Percentiles rank a stretch among this genome's conserved stretches.
Conservation (phyloP, 2,888 invertebrate genomes). For the Crossocerus cetratus region DNA sequence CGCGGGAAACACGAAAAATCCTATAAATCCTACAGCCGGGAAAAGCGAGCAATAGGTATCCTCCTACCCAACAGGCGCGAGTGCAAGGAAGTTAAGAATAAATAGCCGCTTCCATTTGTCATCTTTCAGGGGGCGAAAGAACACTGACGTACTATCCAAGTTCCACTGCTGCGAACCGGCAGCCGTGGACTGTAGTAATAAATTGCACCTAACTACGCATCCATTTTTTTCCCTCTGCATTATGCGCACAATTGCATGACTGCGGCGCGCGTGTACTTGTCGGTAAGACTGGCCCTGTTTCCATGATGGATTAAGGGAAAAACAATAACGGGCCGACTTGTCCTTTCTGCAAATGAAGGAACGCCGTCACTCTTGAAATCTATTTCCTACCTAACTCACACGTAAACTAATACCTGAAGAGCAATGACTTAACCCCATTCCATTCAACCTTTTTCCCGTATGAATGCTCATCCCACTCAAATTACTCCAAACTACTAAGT, state of each 20-base stretch:
- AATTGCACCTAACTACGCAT: background rate
- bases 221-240: conserved; percentile 10
- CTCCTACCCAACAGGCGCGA: background rate
- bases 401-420: conserved; percentile 54
- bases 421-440: conserved; percentile 61
- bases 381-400: conserved; percentile 50
- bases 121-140: background rate
- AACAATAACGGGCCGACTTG: conserved; percentile 43
- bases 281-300: conserved; percentile 5
- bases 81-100: background rate
- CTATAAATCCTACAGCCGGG: too few relatives aligned
- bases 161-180: too few relatives aligned
- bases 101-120: background rate
- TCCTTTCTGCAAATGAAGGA: background rate
- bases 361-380: conserved; percentile 7
- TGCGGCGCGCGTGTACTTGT: background rate
- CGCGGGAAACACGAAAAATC: too few relatives aligned
- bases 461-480: conserved; percentile 24
- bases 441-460: conserved; percentile 42
- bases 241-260: conserved; percentile 9
- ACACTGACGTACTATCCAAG: background rate
- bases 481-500: conserved; percentile 39
- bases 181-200: background rate
- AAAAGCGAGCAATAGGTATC: too few relatives aligned
- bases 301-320: conserved; percentile 52